These are phyloP conservation scores for Rallus limicola DNA, from an alignment of 2,113 vertebrate genomes.

Conservation along the genomic window DNA sequence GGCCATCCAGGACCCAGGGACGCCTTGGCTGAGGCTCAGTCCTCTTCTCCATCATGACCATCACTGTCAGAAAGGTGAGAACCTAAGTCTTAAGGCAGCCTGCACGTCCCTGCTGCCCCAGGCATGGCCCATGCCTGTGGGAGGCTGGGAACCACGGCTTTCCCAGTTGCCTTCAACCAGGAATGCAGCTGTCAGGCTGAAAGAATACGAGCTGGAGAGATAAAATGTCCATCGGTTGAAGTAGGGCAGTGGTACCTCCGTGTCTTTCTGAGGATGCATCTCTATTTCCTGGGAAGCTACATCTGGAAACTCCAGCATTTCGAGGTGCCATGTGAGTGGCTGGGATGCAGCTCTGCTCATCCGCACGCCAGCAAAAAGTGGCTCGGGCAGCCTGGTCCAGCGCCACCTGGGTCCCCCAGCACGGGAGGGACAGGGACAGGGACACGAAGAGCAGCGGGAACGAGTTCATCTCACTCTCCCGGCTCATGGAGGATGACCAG, in stretches of 20 bases:
- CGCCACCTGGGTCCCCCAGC: rapidly evolving
- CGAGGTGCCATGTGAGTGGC: neutral
- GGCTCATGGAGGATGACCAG: neutral
- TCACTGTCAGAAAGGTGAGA: neutral
- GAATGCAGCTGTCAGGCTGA: neutral
- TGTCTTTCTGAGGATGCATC: neutral
- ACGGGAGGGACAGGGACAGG: neutral
- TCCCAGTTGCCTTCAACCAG: neutral
- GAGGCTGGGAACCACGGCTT: neutral
- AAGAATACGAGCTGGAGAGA: neutral
- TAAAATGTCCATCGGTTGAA: neutral
- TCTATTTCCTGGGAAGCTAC: neutral
- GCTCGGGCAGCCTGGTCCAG: neutral
- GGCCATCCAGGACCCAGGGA: neutral
- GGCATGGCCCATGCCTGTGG: neutral
- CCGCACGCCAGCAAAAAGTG: rapidly evolving
- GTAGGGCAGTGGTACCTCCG: neutral
- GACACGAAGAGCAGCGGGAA: rapidly evolving
- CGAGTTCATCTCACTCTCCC: neutral
- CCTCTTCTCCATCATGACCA: rapidly evolving
- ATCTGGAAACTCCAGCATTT: neutral
- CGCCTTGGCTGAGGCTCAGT: neutral
- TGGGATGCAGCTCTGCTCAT: neutral
- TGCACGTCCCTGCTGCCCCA: neutral
- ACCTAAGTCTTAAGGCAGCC: neutral